Base-by-base conservation (phyloP, 2,888 invertebrate species). In the Hermodice carunculata region DNA sequence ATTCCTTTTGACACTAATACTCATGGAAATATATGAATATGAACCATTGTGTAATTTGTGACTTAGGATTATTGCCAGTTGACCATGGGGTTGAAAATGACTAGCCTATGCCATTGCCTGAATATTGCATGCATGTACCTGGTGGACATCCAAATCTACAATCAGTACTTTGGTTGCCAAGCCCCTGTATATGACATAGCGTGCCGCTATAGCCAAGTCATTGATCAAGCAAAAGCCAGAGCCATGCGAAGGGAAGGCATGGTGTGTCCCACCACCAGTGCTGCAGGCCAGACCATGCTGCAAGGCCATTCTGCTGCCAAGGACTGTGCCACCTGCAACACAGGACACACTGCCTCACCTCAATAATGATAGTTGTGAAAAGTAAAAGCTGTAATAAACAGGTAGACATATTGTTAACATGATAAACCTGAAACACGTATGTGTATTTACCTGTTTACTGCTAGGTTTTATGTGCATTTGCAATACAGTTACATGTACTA, bases 121-220 rank as follows among this genome's bases (percentile, higher is more conserved):
- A n/a, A n/a, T 37, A 14, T 11, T 37, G 17, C 8, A n/a, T 44
- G 11, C 8, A 44, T n/a, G 22, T 46, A 80, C 82, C 78, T 83
- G 83, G 66, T 83, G 83, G 5, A 83, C 83, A 73, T 83, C 83
- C 54, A 83, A 67, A 61, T 83, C 83, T 14, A 83, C 78, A 48
- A 83, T 77, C 1, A 82, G 75, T 6, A 83, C 78, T 58, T 69
- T 78, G 22, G 66, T 37, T 5, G 67, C 78, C 26, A 66, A 48
- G 1, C 61, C 61, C 17, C 56, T 42, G 5, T 72, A 53, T 17
- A 78, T 42, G 46, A 78, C 46, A 19, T 69, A 54, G 17, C 69
- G 60, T 6, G 83, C 81, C 28, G 82, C 64, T 1, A 83, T 73
- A 1, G 82, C 81, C 57, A 83, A 43, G 64, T 83, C 83, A 68